phyloP scores from a whole-genome alignment of 2,888 invertebrate genomes.

The Drosophila neonasuta region DNA sequence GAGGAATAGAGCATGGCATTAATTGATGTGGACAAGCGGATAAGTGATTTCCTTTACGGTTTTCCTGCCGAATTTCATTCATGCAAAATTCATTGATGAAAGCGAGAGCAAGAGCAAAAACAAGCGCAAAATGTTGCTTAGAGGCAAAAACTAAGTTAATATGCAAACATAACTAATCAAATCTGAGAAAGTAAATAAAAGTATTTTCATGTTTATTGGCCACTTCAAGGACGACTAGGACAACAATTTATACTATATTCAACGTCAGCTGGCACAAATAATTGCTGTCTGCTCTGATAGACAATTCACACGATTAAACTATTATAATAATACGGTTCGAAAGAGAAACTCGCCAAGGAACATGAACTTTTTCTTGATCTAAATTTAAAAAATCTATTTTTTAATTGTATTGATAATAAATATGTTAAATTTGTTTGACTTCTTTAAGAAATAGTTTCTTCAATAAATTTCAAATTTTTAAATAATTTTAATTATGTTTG shows the following conservation, averaged over 20 bases:
- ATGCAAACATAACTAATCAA: constrained; percentile 11
- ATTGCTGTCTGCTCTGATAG: neutral
- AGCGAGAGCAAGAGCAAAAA: neutral
- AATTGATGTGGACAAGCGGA: constrained; percentile 56
- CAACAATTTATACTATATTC: neutral
- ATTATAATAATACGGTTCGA: neutral
- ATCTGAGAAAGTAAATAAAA: constrained; percentile 27
- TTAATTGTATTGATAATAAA: too few relatives aligned
- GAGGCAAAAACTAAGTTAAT: constrained; percentile 11
- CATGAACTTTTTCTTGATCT: too few relatives aligned
- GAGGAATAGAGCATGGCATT: constrained; percentile 17
- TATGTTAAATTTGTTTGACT: too few relatives aligned
- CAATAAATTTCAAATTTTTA: too few relatives aligned
- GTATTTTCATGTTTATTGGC: constrained; percentile 43
- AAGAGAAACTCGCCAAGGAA: too few relatives aligned
- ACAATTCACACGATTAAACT: neutral
- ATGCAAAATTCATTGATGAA: constrained; percentile 49
- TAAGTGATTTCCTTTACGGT: constrained; percentile 30
- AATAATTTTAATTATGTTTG: too few relatives aligned
- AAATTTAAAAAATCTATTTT: too few relatives aligned
- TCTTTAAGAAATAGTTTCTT: too few relatives aligned
- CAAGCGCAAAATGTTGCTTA: neutral
- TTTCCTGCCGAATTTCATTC: constrained; percentile 27
- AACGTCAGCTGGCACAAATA: neutral
- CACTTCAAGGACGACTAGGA: constrained; percentile 38